Percentiles rank a stretch among this genome's conserved stretches.
phyloP scores from a whole-genome alignment of 1,140 invertebrate genomes.

The Pogonus chalceus region DNA sequence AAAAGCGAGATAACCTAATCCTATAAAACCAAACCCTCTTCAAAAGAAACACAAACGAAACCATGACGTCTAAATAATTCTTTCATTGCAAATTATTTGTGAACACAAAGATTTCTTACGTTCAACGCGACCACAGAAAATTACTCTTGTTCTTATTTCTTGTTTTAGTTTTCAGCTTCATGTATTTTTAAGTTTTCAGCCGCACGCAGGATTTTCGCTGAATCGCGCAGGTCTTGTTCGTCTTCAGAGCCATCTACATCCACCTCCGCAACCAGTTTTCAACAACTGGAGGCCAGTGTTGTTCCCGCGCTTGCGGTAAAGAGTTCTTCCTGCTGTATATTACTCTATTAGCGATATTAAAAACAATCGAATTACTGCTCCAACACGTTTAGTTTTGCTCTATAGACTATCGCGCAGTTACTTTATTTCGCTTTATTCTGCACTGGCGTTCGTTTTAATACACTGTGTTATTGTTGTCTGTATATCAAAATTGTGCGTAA shows the following conservation, averaged over 20 bases:
- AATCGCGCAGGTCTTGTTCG: background rate
- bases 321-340: background rate
- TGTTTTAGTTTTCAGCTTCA: background rate
- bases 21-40: no score
- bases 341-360: no score
- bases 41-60: no score
- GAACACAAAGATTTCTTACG: background rate
- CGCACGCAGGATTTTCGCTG: background rate
- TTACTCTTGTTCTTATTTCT: background rate
- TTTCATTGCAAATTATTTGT: background rate
- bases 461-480: no score
- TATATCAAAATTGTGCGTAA: no score
- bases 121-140: background rate
- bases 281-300: background rate
- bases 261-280: background rate
- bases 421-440: no score
- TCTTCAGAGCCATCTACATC: background rate
- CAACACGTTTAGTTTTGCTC: no score
- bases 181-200: background rate
- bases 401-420: no score
- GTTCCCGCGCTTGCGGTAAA: background rate
- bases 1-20: no score
- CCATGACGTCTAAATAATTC: background rate
- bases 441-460: no score
- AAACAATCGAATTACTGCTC: no score